A percentile compares a stretch with the other conserved stretches of the same genome.
phyloP scores from a whole-genome alignment of 2,797 vertebrate genomes.

The Chrosomus eos region DNA sequence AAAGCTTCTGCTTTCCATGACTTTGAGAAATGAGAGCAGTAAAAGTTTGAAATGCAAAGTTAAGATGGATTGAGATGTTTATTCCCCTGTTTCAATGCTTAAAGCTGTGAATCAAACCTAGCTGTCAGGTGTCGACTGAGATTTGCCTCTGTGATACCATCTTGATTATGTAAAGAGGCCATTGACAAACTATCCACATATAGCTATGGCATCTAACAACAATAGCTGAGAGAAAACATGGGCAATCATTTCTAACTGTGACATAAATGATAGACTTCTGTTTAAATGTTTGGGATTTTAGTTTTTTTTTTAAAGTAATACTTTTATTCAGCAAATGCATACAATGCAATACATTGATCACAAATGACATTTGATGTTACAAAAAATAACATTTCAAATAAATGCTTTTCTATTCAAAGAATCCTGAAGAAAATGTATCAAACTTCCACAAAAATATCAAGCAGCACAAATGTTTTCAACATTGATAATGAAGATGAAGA shows the following conservation, averaged over 20 bases:
- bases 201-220: too few species aligned
- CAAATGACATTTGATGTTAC: not conserved
- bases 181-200: not conserved
- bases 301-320: not conserved
- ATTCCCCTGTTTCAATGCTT: not conserved
- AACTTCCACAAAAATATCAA: not conserved
- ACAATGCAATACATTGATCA: not conserved
- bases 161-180: not conserved
- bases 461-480: not conserved
- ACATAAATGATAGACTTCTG: not conserved
- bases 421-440: not conserved
- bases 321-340: not conserved
- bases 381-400: not conserved
- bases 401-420: not conserved
- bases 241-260: not conserved
- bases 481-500: not conserved
- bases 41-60: slow-evolving; percentile 14
- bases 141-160: not conserved
- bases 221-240: not conserved
- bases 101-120: slow-evolving; percentile 9
- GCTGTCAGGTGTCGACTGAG: not conserved
- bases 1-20: slow-evolving; percentile 32
- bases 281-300: not conserved
- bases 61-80: slow-evolving; percentile 37
- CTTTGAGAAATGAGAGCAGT: slow-evolving; percentile 46